Evolutionary conservation across 2,113 vertebrate species (phyloP), one percentile per base, ranked within the genome.

Genomic region (Nibea coibor): DNA sequence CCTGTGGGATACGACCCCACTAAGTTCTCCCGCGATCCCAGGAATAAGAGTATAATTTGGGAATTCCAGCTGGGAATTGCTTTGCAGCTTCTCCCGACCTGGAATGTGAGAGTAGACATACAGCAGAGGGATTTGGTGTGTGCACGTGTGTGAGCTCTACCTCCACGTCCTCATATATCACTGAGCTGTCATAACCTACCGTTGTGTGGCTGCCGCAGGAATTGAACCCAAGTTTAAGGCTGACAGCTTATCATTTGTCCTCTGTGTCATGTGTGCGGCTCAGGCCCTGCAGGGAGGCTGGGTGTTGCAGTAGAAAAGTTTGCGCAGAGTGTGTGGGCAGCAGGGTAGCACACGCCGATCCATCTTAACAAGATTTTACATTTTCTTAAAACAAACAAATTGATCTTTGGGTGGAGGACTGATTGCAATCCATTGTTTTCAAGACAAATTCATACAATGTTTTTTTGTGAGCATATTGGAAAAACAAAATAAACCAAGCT

Each of bases 61-160:
- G 84, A 86, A 64, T 85, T 88, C 75, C 72, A 78, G 64, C 76
- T 77, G 81, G 86, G 83, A 92, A 78, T 88, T 81, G 75, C 66
- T 72, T 83, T 10, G 9, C 53, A 51, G 81, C 70, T 63, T 78
- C 58, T 67, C 10, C 75, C 20, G n/a, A 43, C 79, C 77, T 77
- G 71, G 67, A 80, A 67, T 77, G 72, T 56, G 39, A 45, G n/a
- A 22, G 73, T 57, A 10, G 42, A 62, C 47, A 61, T 54, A 39
- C 42, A 19, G 67, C 3, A 2, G 31, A 24, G 72, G 62, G 74
- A 50, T 73, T 82, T 45, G 26, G 50, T 62, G 14, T 12, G 24
- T 73, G 66, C 2, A 8, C 12, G 14, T 39, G 19, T 26, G 48
- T 50, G n/a, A 53, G 72, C 31, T n/a, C 54, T 62, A 71, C 56